A percentile compares a stretch with the other conserved stretches of the same genome.
These are phyloP conservation scores for Enteromius trimaculatus DNA, from an alignment of 2,797 vertebrate genomes.

Conservation along the genomic window DNA sequence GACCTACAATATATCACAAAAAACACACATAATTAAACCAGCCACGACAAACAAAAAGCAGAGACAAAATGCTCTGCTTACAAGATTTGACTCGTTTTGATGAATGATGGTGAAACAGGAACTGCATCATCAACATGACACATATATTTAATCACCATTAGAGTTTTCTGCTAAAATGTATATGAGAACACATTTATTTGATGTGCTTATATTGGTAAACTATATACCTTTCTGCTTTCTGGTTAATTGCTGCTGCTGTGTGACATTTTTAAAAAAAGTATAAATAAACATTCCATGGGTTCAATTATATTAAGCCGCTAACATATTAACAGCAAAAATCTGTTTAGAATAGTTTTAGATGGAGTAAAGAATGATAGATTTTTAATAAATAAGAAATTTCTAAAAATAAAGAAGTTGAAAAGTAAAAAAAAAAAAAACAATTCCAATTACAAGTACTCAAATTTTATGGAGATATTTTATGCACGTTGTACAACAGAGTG, in stretches of 20 bases:
- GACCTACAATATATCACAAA: not conserved
- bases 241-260: not conserved
- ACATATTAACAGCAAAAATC: not conserved
- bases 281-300: not conserved
- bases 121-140: not conserved
- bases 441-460: not conserved
- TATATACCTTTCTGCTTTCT: not conserved
- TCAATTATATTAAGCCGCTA: not conserved
- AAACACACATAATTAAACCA: not conserved
- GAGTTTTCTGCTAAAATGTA: not conserved
- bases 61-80: not conserved
- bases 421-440: not conserved
- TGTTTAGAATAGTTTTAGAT: not conserved
- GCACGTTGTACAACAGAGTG: slow-evolving; percentile 36
- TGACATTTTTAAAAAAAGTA: not conserved
- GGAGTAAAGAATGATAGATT: not conserved
- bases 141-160: not conserved
- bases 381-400: not conserved
- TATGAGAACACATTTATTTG: not conserved
- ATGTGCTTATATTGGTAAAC: not conserved
- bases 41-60: not conserved
- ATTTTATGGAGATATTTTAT: slow-evolving; percentile 26
- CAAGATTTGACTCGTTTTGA: not conserved
- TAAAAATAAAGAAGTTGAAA: not conserved
- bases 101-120: not conserved